phyloP scores from a whole-genome alignment of 2,797 vertebrate genomes.

The Liparis tanakae region DNA sequence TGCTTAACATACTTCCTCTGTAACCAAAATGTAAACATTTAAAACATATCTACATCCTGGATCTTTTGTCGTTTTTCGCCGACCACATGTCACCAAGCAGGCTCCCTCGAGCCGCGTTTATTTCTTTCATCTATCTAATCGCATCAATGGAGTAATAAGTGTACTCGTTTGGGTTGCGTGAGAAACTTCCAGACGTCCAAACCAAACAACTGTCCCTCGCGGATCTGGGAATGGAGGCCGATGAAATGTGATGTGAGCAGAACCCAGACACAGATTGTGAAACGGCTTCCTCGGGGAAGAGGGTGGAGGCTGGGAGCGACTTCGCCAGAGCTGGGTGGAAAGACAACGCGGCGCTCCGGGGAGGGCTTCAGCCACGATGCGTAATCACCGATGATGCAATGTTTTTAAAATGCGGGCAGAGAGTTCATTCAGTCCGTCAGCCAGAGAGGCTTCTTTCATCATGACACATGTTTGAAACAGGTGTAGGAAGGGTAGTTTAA shows the following conservation, averaged over 20 bases:
- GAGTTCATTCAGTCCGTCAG: slow-evolving; percentile 33
- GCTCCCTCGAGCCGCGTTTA: background rate
- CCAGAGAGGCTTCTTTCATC: slow-evolving; percentile 17
- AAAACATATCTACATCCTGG: background rate
- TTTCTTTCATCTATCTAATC: slow-evolving; percentile 8
- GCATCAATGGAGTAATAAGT: slow-evolving; percentile 13
- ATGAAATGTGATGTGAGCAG: slow-evolving; percentile 43
- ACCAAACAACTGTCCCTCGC: slow-evolving; percentile 1
- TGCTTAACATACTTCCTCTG: background rate
- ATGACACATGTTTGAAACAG: background rate
- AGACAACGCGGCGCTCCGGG: slow-evolving; percentile 31
- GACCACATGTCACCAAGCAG: background rate
- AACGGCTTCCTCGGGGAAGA: slow-evolving; percentile 21
- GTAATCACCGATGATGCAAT: slow-evolving; percentile 56
- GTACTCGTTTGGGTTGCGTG: slow-evolving; percentile 27
- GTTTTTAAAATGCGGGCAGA: slow-evolving; percentile 27
- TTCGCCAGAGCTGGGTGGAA: slow-evolving; percentile 37
- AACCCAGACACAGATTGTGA: slow-evolving; percentile 13
- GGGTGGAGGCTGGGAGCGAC: slow-evolving; percentile 24
- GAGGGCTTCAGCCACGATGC: slow-evolving; percentile 35
- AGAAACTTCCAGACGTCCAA: slow-evolving; percentile 24
- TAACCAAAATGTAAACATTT: background rate
- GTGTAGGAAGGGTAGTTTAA: background rate
- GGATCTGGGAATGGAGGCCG: slow-evolving; percentile 12
- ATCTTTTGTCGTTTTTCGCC: background rate